Evolutionary conservation across 2,797 vertebrate genomes (phyloP).

Genomic region (Falco naumanni): DNA sequence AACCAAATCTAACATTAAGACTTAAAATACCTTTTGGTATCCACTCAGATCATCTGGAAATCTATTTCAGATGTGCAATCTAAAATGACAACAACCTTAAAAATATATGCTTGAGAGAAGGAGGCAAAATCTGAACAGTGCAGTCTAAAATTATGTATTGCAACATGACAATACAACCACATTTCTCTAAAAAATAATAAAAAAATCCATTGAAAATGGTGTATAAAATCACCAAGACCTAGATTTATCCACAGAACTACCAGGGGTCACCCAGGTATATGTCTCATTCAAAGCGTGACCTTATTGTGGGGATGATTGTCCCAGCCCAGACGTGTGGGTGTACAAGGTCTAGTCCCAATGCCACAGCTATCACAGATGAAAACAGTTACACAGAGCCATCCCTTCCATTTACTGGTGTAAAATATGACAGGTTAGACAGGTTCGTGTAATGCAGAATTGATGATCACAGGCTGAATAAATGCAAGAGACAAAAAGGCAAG

Average conservation of each 20-base stretch:
- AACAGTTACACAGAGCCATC: background rate
- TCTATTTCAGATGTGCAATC: background rate
- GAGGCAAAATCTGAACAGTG: background rate
- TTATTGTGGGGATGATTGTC: background rate
- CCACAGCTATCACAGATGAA: background rate
- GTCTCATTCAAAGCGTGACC: background rate
- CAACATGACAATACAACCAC: background rate
- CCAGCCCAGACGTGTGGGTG: background rate
- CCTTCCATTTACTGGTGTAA: background rate
- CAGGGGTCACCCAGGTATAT: background rate
- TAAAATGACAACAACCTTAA: constrained; percentile 11
- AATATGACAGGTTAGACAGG: constrained; percentile 3
- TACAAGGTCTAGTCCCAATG: background rate
- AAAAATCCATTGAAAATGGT: background rate
- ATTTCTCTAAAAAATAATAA: background rate
- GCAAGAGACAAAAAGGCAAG: background rate
- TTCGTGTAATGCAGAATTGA: background rate
- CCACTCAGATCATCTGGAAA: constrained; percentile 28
- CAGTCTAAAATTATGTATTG: background rate
- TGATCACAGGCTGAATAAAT: background rate
- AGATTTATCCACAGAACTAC: background rate
- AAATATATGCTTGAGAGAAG: background rate
- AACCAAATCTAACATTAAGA: constrained; percentile 24
- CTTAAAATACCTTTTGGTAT: constrained; percentile 39
- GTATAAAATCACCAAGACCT: background rate